Evolutionary conservation across 2,797 vertebrate species (phyloP).

Genomic region (Scyliorhinus canicula): DNA sequence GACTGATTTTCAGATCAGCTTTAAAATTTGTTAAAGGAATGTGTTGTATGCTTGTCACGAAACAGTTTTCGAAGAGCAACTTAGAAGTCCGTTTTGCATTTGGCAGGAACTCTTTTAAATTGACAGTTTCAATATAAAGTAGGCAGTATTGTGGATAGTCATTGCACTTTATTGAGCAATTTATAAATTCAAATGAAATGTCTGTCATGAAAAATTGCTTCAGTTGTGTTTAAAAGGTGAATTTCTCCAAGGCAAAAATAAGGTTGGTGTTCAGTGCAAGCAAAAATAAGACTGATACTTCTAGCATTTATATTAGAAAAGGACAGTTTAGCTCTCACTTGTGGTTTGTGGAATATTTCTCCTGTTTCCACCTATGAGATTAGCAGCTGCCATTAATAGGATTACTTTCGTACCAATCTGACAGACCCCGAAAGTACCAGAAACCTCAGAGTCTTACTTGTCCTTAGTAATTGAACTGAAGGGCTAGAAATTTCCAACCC

Average conservation of each 20-base stretch:
- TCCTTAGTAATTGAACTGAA: neutral
- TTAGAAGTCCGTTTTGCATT: neutral
- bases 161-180: slow-evolving; percentile 38
- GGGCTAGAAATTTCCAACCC: too few species aligned
- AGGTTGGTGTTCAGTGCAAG: neutral
- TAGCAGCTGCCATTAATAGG: neutral
- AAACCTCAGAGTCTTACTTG: neutral
- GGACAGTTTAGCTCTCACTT: neutral
- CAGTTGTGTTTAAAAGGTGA: neutral
- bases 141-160: slow-evolving; percentile 30
- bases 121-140: slow-evolving; percentile 36
- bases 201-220: slow-evolving; percentile 36
- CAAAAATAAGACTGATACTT: too few species aligned
- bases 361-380: neutral
- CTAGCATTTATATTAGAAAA: neutral
- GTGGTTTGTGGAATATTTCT: neutral
- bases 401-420: neutral
- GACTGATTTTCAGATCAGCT: neutral
- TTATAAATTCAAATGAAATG: slow-evolving; percentile 35
- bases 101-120: slow-evolving; percentile 31
- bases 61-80: neutral
- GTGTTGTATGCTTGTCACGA: neutral
- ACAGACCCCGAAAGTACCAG: neutral
- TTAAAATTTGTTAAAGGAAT: neutral
- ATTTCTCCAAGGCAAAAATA: neutral